Evolutionary conservation across 2,888 invertebrate species (phyloP), one percentile per base, ranked within the genome.

Genomic region (Geophilus truncorum): DNA sequence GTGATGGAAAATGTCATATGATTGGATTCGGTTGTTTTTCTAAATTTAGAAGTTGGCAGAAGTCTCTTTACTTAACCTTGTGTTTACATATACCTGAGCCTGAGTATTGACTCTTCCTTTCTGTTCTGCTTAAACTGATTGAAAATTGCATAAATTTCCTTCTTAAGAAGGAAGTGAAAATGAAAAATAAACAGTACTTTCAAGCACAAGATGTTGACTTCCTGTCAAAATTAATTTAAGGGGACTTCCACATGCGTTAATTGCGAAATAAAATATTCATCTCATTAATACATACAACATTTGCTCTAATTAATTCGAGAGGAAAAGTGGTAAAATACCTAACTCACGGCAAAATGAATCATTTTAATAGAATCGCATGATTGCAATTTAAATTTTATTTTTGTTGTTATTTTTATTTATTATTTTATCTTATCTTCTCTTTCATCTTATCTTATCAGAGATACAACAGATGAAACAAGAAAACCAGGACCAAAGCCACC

Each of bases 401-500:
- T 40, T 40, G 57, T 62, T 62, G 18, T 23, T 23, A 62, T 62
- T 23, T n/a, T 62, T 57, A 57, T 18, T 18, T n/a, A n/a, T n/a
- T n/a, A n/a, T n/a, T n/a, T n/a, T n/a, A n/a, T n/a, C n/a, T n/a
- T n/a, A n/a, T n/a, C n/a, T n/a, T n/a, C n/a, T n/a, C n/a, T 45
- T 45, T 45, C 15, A 9, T 9, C 32, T 9, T 45, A 10, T 62
- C 25, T 12, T 70, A 28, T 28, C 28, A 70, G 70, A 70, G 28
- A 70, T 25, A 70, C 10, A 12, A 25, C 28, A 12, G 12, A 70
- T 70, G 70, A 70, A 28, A 25, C 70, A 70, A 23, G 28, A 70
- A 28, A 28, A n/a, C 28, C 70, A 70, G 70, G 78, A 78, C 40
- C 78, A 10, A 36, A 45, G 15, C 79, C 79, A 32, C 57, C 79